phyloP scores from a whole-genome alignment of 2,113 vertebrate genomes.

The Notarius quadriscutis region DNA sequence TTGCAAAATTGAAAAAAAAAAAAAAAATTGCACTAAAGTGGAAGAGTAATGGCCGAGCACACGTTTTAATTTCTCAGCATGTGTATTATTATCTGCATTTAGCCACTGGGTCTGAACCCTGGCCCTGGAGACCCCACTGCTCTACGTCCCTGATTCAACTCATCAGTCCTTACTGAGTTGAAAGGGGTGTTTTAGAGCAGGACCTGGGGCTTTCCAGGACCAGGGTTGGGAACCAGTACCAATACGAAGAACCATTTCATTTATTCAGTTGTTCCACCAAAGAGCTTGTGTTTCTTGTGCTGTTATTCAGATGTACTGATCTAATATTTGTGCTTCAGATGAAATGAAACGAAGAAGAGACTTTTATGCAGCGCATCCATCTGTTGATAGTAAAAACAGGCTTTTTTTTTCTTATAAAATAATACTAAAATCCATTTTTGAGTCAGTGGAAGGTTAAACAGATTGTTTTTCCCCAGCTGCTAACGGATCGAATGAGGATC shows the following conservation, averaged over 20 bases:
- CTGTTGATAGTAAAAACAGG: slow-evolving; percentile 84
- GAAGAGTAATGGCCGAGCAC: neutral
- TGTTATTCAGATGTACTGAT: neutral
- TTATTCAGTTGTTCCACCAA: neutral
- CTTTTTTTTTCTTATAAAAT: neutral
- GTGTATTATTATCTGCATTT: neutral
- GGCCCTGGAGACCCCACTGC: neutral
- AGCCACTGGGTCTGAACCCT: neutral
- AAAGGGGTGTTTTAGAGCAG: neutral
- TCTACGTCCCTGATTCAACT: no score
- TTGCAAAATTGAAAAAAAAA: neutral
- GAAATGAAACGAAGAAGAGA: slow-evolving; percentile 99
- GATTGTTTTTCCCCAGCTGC: slow-evolving; percentile 72
- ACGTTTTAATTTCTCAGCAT: neutral
- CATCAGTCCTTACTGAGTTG: neutral
- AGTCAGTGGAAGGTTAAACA: neutral
- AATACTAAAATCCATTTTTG: neutral
- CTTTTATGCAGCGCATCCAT: slow-evolving; percentile 96
- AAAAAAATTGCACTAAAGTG: neutral
- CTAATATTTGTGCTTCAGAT: slow-evolving; percentile 72
- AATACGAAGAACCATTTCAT: neutral
- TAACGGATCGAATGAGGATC: slow-evolving; percentile 96
- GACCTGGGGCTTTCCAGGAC: neutral
- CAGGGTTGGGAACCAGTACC: neutral
- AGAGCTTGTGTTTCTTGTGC: neutral